Conservation (phyloP, 2,113 vertebrate genomes). For the Oryzias melastigma region DNA sequence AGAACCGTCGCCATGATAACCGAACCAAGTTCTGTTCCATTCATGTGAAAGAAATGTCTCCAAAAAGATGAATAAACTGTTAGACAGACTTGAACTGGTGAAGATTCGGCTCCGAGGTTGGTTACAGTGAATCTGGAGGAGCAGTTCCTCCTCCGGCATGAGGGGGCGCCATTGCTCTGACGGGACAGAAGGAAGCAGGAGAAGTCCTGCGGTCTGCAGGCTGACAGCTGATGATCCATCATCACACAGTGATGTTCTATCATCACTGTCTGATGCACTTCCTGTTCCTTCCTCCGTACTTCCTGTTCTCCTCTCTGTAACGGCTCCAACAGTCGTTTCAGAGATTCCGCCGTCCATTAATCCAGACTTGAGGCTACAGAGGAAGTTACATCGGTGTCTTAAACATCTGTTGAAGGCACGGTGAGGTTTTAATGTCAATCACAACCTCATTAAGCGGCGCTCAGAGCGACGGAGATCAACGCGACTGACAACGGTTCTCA, state of each 20-base stretch:
- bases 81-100: no score
- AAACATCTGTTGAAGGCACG: conserved; percentile 56
- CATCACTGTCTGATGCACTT: not conserved
- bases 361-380: conserved; percentile 63
- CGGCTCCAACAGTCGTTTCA: no score
- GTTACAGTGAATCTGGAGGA: no score
- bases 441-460: conserved; percentile 60
- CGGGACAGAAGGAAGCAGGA: no score
- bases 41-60: no score
- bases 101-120: no score
- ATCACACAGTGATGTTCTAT: not conserved
- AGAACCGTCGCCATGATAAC: no score
- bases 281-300: conserved; percentile 19
- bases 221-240: no score
- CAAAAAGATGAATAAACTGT: no score
- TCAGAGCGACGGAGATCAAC: conserved; percentile 50
- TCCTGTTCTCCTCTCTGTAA: conserved; percentile 20
- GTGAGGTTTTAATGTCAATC: conserved; percentile 73
- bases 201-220: no score
- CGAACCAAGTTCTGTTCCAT: no score
- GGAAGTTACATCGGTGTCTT: conserved; percentile 65
- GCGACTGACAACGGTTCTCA: conserved; percentile 63
- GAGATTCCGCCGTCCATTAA: conserved; percentile 59
- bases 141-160: no score
- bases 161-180: conserved; percentile 3